phyloP scores from a whole-genome alignment of 92 coral and sea anemone species.

The Siderastrea siderea region DNA sequence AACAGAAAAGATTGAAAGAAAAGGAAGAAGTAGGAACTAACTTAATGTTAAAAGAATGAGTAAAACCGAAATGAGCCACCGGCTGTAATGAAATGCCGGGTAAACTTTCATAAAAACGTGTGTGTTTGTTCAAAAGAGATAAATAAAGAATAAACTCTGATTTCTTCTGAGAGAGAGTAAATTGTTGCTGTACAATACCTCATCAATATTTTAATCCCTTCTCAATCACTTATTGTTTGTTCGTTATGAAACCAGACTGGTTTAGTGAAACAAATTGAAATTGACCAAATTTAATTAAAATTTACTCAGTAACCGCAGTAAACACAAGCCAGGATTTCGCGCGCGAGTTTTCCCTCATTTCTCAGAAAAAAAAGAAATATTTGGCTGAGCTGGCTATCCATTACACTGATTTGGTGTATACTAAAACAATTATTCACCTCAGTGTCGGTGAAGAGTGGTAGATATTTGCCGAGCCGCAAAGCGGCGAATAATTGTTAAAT shows the following conservation, averaged over 20 bases:
- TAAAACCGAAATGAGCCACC: not conserved
- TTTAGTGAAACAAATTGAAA: too few species aligned
- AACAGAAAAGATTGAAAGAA: not conserved
- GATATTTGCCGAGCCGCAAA: too few species aligned
- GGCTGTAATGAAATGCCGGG: not conserved
- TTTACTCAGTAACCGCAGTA: too few species aligned
- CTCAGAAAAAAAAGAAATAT: too few species aligned
- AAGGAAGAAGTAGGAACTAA: not conserved
- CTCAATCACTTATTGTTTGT: not conserved
- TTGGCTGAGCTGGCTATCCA: too few species aligned
- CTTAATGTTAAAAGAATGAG: not conserved
- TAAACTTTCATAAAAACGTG: not conserved
- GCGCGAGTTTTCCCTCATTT: too few species aligned
- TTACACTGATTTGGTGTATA: too few species aligned
- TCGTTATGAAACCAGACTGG: not conserved
- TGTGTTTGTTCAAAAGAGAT: not conserved
- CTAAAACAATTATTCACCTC: too few species aligned
- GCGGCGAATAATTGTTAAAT: too few species aligned
- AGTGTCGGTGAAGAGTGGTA: too few species aligned
- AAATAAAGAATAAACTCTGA: not conserved
- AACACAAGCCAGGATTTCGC: too few species aligned
- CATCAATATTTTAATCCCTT: constrained; percentile 10
- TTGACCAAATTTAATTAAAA: too few species aligned
- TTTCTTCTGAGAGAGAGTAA: constrained; percentile 8
- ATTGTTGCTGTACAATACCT: constrained; percentile 10